Percentiles rank a stretch among this genome's conserved stretches.
Evolutionary conservation across 2,113 vertebrate genomes (phyloP).

Genomic region (Galeopterus variegatus): DNA sequence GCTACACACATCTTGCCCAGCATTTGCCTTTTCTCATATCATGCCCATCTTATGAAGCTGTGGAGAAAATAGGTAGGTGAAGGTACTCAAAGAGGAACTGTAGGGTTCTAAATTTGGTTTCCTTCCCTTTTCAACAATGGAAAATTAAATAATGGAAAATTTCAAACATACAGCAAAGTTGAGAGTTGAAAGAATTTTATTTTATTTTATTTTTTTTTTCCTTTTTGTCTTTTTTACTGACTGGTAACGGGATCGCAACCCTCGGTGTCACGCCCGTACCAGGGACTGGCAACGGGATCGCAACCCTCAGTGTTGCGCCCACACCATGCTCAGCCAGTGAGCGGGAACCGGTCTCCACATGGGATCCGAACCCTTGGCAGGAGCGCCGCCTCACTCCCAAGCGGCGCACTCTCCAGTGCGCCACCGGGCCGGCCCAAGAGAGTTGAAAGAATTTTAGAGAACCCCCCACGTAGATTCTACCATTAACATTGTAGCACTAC

Average conservation of each 20-base stretch:
- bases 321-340: no score
- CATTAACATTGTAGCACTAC: conserved; percentile 19
- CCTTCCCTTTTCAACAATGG: background rate
- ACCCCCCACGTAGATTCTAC: background rate
- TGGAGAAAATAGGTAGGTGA: background rate
- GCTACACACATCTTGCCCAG: background rate
- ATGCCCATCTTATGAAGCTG: background rate
- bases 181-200: conserved; percentile 54
- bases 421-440: no score
- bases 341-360: no score
- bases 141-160: conserved; percentile 5
- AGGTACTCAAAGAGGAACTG: background rate
- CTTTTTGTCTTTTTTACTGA: no score
- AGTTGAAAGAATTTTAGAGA: conserved; percentile 54
- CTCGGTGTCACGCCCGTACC: no score
- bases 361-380: no score
- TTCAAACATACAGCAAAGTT: background rate
- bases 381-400: no score
- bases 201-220: no score
- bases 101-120: conserved; percentile 14
- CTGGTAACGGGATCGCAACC: no score
- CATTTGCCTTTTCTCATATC: background rate
- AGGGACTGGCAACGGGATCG: no score
- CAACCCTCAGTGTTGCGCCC: no score
- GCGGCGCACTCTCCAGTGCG: no score